Conservation (phyloP, 1,140 invertebrate species). For the Capitella teleta region DNA sequence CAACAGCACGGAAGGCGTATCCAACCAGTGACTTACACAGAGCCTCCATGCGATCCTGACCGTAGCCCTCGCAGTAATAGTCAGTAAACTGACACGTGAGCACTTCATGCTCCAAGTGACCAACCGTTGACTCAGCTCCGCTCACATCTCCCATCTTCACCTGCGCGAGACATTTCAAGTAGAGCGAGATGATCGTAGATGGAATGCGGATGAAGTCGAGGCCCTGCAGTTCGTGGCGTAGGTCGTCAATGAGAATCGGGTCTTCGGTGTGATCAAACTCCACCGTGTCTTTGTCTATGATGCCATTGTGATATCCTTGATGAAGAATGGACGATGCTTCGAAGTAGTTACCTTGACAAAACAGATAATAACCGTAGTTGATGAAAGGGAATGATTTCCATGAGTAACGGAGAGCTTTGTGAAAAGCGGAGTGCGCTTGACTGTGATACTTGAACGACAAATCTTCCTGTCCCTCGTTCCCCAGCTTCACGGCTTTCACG, state of each 20-base stretch:
- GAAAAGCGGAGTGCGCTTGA: slow-evolving; percentile 1
- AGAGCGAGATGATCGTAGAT: background rate
- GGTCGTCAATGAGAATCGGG: slow-evolving; percentile 1
- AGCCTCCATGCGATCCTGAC: slow-evolving; percentile 4
- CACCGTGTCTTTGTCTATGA: slow-evolving; percentile 6
- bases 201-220: slow-evolving; percentile 1
- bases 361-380: slow-evolving; percentile 7
- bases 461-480: background rate
- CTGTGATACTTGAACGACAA: background rate
- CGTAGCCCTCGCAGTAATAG: background rate
- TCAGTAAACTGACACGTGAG: background rate
- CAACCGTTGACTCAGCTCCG: background rate
- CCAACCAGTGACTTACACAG: slow-evolving; percentile 1
- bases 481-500: slow-evolving; percentile 3
- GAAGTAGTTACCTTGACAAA: background rate
- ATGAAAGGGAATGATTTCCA: slow-evolving; percentile 10
- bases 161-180: slow-evolving; percentile 2
- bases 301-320: slow-evolving; percentile 4
- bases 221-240: background rate
- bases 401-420: slow-evolving; percentile 3
- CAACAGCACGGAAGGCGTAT: slow-evolving; percentile 1
- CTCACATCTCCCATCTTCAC: background rate
- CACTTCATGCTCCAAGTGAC: slow-evolving; percentile 1
- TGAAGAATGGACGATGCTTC: background rate
- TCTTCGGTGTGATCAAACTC: slow-evolving; percentile 10